Evolutionary conservation across 1,140 invertebrate genomes (phyloP).

Genomic region (Cyclina sinensis): DNA sequence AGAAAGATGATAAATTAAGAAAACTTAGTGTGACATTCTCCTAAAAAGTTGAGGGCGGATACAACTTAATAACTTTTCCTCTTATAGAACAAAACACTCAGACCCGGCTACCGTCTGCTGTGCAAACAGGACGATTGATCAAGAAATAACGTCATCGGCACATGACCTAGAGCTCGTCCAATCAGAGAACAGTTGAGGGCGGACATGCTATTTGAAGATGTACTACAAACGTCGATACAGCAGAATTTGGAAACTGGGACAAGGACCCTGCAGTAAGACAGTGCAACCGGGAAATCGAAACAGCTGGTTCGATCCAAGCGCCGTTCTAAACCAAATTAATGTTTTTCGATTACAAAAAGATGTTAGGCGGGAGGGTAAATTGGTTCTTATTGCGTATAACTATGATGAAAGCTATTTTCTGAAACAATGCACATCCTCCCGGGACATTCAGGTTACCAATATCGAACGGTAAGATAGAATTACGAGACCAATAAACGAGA

Average conservation of each 20-base stretch:
- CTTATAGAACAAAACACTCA: not conserved
- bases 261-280: not conserved
- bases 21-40: not conserved
- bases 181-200: slow-evolving; percentile 25
- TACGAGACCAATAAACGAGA: not conserved
- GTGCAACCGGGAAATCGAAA: not conserved
- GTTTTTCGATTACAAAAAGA: not conserved
- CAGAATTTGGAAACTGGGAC: slow-evolving; percentile 14
- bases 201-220: slow-evolving; percentile 20
- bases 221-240: not conserved
- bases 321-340: not conserved
- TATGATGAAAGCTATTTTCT: not conserved
- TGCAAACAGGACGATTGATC: slow-evolving; percentile 18
- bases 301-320: not conserved
- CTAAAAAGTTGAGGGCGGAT: slow-evolving; percentile 11
- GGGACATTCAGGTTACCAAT: not conserved
- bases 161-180: not conserved
- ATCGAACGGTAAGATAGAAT: not conserved
- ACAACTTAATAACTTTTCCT: not conserved
- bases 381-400: not conserved
- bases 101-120: not conserved
- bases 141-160: not conserved
- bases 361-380: not conserved
- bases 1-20: not conserved
- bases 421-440: not conserved